Base-by-base conservation (phyloP, 1,140 invertebrate genomes). In the Cephus cinctus region DNA sequence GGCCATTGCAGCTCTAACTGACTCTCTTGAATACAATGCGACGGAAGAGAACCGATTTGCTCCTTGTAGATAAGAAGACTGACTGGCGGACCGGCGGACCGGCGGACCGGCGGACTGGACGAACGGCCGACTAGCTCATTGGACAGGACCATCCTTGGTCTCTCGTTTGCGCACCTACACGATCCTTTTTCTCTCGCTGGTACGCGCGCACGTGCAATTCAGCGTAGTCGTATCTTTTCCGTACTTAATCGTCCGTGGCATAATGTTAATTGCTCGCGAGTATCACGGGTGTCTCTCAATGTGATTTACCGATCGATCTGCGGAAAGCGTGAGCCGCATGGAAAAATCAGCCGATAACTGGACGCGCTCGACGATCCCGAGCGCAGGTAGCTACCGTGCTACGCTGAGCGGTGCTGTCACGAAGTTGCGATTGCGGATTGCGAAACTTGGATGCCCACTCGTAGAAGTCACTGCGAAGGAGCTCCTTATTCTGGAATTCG, bases 251-350 rank as follows among this genome's bases (percentile, higher is more conserved):
- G 54, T 41, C 51, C 45, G 21, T 47, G 32, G 50, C 54, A 54
- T 49, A 39, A 32, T 42, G 54, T 61, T 61, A 61, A 61, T 61
- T 61, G 54, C 47, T 51, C 45, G 54, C 54, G 54, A 47, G 42
- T 47, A 50, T 49, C 44, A 32, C 31, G 49, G 46, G 36, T 56
- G 53, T 43, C n/a, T n/a, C n/a, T n/a, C n/a, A n/a, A n/a, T 43
- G 59, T 61, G 58, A 61, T 61, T 61, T 61, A 61, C 36, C 41
- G 58, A 47, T 43, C 22, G n/a, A 32, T 31, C 32, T 6, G 6
- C 25, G 18, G 2, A n/a, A n/a, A n/a, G n/a, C n/a, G n/a, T n/a
- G n/a, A n/a, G n/a, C n/a, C n/a, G n/a, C n/a, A n/a, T n/a, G n/a
- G n/a, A n/a, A n/a, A n/a, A n/a, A n/a, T n/a, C n/a, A n/a, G n/a